Evolutionary conservation across 2,888 invertebrate genomes (phyloP), one percentile per base, ranked within the genome.

Genomic region (Cheilosia urbana): DNA sequence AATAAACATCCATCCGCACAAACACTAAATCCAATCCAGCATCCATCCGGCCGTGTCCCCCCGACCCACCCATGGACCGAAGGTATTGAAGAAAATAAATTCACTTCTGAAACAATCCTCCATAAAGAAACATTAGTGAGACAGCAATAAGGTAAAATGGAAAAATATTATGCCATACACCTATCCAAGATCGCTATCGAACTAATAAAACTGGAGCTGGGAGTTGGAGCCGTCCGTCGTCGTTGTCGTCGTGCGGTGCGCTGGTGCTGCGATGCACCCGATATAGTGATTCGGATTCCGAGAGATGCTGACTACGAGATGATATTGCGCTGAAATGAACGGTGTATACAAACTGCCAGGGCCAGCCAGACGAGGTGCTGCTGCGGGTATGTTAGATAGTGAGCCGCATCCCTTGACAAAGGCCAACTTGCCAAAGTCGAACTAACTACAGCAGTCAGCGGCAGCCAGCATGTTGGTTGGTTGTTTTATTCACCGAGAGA

Each of bases 71-170:
- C 51, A 21, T 55, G 57, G 17, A 63, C 37, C 51, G 62, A 21
- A 65, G 77, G 13, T 37, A 37, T 37, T 13, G 37, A 37, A 73
- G 81, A 78, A 65, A 87, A 88, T 88, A 88, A 88, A 88, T 88
- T 87, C 81, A 83, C 84, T 83, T 88, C 87, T 88, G 87, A 87
- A 88, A 88, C 88, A 88, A 88, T 88, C 87, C 87, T 87, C 88
- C 88, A 88, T 88, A 88, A 88, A 88, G 88, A 88, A 88, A 88
- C 88, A 88, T 88, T 88, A 88, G 88, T 75, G 88, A 88, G 88
- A 88, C 88, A 88, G 88, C 88, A 88, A 88, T 88, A 88, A 88
- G 87, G 87, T 88, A 88, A 88, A 88, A 88, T 88, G 88, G 88
- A 87, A 88, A 88, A 88, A 88, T 88, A 88, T 88, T 88, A 88